Base-by-base conservation (phyloP, 2,888 invertebrate species). In the Onchidella celtica region DNA sequence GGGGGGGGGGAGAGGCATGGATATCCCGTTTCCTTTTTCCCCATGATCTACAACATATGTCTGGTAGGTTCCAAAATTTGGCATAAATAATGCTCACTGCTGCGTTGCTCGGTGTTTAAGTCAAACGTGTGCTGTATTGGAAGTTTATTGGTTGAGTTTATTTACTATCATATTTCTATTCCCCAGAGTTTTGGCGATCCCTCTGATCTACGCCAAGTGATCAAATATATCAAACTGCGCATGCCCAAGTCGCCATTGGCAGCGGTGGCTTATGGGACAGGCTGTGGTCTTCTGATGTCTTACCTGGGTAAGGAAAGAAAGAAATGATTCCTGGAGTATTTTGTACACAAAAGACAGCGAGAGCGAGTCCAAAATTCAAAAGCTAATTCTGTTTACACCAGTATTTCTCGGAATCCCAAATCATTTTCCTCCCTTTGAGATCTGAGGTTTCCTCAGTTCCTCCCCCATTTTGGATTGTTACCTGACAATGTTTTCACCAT, bases 261-360 rank as follows among this genome's bases (percentile, higher is more conserved):
- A 0, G 91, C 90, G 0, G 83, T 92, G 0, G 90, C 90, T 0
- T 85, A 88, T 21, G 90, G 92, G 9, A 86, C 90, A 0, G 92
- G 92, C 0, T 90, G 90, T 40, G 89, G 90, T 0, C 84, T 90
- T 3, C 83, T 92, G 36, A 86, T 91, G 70, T 91, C 92, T 0
- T 92, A 92, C 72, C 85, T 92, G 32, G 92, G 79, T 79, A 47
- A 34, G 59, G n/a, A n/a, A n/a, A n/a, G n/a, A n/a, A n/a, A n/a
- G n/a, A n/a, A n/a, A n/a, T n/a, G n/a, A n/a, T n/a, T n/a, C n/a
- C n/a, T n/a, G n/a, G n/a, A n/a, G n/a, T n/a, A n/a, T n/a, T n/a
- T n/a, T n/a, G n/a, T n/a, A n/a, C n/a, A n/a, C 14, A 11, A 24
- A 63, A 63, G 9, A 63, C n/a, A 9, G 27, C 17, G n/a, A 63